phyloP scores from a whole-genome alignment of 2,113 vertebrate genomes.

The Cyanistes caeruleus region DNA sequence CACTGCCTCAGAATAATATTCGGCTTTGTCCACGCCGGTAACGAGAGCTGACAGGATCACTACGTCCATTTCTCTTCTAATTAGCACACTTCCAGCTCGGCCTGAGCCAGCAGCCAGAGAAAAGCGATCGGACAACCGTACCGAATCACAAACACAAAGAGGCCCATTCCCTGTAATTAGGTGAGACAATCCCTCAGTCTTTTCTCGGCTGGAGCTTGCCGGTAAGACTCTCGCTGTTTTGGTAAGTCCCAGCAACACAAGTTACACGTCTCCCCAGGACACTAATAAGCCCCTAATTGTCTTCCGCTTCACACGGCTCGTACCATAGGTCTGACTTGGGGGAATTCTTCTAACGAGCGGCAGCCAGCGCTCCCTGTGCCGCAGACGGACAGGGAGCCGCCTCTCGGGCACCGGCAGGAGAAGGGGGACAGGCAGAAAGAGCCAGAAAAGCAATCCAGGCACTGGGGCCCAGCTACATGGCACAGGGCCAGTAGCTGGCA shows the following conservation, averaged over 20 bases:
- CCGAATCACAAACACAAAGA: conserved; percentile 92
- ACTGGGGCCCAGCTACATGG: not conserved
- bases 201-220: conserved; percentile 94
- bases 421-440: not conserved
- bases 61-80: conserved; percentile 96
- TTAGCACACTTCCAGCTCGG: conserved; percentile 94
- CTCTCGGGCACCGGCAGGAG: not conserved
- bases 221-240: conserved; percentile 84
- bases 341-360: conserved; percentile 70
- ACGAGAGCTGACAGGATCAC: conserved; percentile 96
- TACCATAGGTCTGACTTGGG: conserved; percentile 70
- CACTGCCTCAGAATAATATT: conserved; percentile 98
- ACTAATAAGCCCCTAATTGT: conserved; percentile 93
- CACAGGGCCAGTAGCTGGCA: not conserved
- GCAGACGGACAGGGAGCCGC: conserved; percentile 39
- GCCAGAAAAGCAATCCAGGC: conserved; percentile 9
- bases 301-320: conserved; percentile 85
- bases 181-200: conserved; percentile 93
- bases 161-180: conserved; percentile 90
- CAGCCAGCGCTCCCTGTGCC: conserved; percentile 14
- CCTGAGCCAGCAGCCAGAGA: conserved; percentile 84
- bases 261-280: conserved; percentile 85
- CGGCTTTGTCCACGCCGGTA: conserved; percentile 89
- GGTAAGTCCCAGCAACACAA: conserved; percentile 85
- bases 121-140: conserved; percentile 95